A percentile compares a stretch with the other conserved stretches of the same genome.
phyloP scores from a whole-genome alignment of 2,113 vertebrate genomes.

The Enhydra lutris region DNA sequence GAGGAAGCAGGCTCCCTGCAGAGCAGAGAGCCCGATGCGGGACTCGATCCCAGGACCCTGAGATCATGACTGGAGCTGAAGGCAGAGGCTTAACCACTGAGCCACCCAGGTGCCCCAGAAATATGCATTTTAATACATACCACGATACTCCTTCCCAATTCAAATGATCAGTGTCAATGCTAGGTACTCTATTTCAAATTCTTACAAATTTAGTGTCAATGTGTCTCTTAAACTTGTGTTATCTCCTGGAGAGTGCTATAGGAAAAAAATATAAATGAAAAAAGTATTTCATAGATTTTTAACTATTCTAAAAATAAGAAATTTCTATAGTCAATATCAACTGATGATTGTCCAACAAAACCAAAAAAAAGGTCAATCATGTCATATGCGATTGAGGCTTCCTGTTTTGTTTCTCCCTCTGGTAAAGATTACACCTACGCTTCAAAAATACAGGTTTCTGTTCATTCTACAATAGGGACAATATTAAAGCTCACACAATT shows the following conservation, averaged over 20 bases:
- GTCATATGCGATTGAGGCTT: conserved; percentile 54
- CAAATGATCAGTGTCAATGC: neutral
- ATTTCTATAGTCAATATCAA: conserved; percentile 3
- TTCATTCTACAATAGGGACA: conserved; percentile 7
- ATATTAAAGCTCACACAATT: conserved; percentile 42
- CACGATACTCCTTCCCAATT: conserved; percentile 15
- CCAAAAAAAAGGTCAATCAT: conserved; percentile 49
- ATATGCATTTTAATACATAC: conserved; percentile 6
- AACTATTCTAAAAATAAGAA: neutral
- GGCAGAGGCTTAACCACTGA: too few relatives aligned
- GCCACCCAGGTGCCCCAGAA: neutral
- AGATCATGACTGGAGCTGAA: too few relatives aligned
- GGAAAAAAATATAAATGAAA: conserved; percentile 14
- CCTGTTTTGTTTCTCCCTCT: conserved; percentile 48
- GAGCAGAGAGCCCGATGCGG: too few relatives aligned
- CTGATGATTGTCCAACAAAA: conserved; percentile 34
- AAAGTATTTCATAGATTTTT: neutral
- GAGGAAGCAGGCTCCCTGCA: too few relatives aligned
- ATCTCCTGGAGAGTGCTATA: conserved; percentile 22
- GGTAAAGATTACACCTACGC: conserved; percentile 46
- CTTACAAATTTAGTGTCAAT: neutral
- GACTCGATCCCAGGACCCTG: too few relatives aligned
- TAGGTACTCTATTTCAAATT: conserved; percentile 38
- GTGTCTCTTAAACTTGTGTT: conserved; percentile 33
- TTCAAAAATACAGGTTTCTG: conserved; percentile 51